A percentile compares a stretch with the other conserved stretches of the same genome.
phyloP scores from a whole-genome alignment of 2,888 invertebrate genomes.

The Galerucella nymphaeae region DNA sequence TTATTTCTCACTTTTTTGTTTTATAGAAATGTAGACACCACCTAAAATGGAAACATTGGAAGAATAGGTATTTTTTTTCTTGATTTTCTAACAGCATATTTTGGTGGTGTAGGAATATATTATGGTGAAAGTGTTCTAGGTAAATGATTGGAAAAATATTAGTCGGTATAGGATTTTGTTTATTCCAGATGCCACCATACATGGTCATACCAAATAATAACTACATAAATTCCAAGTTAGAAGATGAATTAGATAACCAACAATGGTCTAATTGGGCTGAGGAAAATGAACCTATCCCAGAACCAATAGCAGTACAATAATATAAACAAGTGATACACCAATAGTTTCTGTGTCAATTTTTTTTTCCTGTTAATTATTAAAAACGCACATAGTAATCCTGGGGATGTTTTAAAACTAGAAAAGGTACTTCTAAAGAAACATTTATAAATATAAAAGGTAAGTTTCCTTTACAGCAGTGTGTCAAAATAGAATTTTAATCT shows the following conservation, averaged over 20 bases:
- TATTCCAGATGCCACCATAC: constrained; percentile 52
- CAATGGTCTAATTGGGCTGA: constrained; percentile 55
- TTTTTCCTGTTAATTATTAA: background rate
- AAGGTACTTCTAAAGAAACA: background rate
- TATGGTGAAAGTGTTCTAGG: no score
- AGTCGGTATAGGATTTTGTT: constrained; percentile 2
- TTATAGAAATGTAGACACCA: constrained; percentile 10
- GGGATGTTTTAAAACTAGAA: background rate
- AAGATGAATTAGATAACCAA: constrained; percentile 50
- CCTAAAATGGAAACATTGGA: background rate
- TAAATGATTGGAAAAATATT: background rate
- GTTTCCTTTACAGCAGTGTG: no score
- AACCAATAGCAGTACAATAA: constrained; percentile 55
- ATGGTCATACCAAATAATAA: constrained; percentile 52
- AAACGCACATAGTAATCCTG: background rate
- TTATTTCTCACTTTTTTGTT: constrained; percentile 10
- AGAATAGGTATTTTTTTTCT: background rate
- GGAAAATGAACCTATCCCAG: constrained; percentile 52
- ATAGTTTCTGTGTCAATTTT: constrained; percentile 19
- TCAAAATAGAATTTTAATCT: no score
- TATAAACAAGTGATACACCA: constrained; percentile 25
- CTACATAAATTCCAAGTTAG: constrained; percentile 51
- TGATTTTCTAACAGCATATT: no score
- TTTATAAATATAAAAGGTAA: no score
- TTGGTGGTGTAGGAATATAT: no score